These are phyloP conservation scores for Platycnemis pennipes DNA, from an alignment of 2,888 invertebrate species.

Conservation along the genomic window DNA sequence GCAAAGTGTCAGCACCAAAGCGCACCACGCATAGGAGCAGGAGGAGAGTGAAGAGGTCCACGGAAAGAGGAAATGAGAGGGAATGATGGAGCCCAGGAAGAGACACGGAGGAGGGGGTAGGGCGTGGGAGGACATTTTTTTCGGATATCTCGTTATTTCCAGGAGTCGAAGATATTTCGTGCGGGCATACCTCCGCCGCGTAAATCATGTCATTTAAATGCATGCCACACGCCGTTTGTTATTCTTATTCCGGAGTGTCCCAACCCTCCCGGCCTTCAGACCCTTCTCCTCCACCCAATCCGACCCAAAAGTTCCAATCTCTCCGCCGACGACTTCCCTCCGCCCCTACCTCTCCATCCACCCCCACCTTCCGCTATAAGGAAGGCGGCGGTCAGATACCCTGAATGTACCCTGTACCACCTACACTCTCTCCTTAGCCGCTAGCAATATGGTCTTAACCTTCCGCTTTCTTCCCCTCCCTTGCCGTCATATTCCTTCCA, in stretches of 20 bases:
- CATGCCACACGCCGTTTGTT: constrained; percentile 59
- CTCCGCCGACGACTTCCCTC: not conserved
- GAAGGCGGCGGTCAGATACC: not conserved
- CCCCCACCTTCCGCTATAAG: too few species aligned
- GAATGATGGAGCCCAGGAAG: not conserved
- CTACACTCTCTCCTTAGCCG: not conserved
- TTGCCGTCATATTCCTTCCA: not conserved
- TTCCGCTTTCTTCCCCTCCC: not conserved
- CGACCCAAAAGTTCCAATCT: constrained; percentile 15
- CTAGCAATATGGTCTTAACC: not conserved
- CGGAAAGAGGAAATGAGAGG: not conserved
- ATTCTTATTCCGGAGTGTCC: constrained; percentile 59
- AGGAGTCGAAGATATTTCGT: constrained; percentile 66
- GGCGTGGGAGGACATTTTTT: constrained; percentile 54
- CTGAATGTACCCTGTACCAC: not conserved
- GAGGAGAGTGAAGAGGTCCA: not conserved
- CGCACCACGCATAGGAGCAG: too few species aligned
- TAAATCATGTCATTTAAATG: constrained; percentile 68
- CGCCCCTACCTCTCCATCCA: not conserved
- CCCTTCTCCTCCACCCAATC: not conserved
- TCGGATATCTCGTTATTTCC: constrained; percentile 66
- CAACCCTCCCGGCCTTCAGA: not conserved
- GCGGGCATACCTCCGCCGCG: constrained; percentile 56
- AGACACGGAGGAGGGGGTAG: not conserved
- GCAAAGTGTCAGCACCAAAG: too few species aligned